Evolutionary conservation across 2,797 vertebrate genomes (phyloP), one percentile per base, ranked within the genome.

Genomic region (Chromis chromis): DNA sequence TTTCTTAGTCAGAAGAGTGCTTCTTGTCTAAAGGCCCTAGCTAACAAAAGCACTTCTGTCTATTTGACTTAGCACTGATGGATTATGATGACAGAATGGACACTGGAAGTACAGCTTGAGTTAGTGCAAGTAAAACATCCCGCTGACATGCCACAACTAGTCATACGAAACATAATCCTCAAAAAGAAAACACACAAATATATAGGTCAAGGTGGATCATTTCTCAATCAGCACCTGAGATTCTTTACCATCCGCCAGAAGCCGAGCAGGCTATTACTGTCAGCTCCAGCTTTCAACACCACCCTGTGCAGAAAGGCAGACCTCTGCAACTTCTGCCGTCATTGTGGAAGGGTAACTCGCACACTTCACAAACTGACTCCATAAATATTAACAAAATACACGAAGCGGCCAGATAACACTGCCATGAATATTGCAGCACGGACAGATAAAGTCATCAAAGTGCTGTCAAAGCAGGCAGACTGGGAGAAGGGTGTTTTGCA

Each of bases 401-500:
- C 40, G 13, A 33, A 64, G 61, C 57, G 60, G 44, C 52, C 57
- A 74, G 68, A 86, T 75, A 80, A 68, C 42, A 56, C 57, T 39
- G 61, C 61, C 53, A 79, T 89, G 72, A 92, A 90, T 91, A 88
- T 73, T 70, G 33, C 33, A 36, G 33, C 9, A 36, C 33, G 33
- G 33, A 12, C 60, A 76, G 74, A 92, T 74, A 33, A 81, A 89
- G 70, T 73, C 70, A 83, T 89, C 74, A 81, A 56, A 65, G 36
- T 61, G 73, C 75, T 89, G 88, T 88, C 87, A 82, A 55, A 67
- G 68, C 52, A 17, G 16, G 63, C 70, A 6, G 40, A n/a, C 22
- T 39, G 64, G 39, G 17, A 65, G 50, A 53, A 27, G 61, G 40
- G 21, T 6, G 50, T 70, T 79, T 59, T 39, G 73, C 49, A 75